phyloP scores from a whole-genome alignment of 2,888 invertebrate genomes.

The Polydesmus complanatus region DNA sequence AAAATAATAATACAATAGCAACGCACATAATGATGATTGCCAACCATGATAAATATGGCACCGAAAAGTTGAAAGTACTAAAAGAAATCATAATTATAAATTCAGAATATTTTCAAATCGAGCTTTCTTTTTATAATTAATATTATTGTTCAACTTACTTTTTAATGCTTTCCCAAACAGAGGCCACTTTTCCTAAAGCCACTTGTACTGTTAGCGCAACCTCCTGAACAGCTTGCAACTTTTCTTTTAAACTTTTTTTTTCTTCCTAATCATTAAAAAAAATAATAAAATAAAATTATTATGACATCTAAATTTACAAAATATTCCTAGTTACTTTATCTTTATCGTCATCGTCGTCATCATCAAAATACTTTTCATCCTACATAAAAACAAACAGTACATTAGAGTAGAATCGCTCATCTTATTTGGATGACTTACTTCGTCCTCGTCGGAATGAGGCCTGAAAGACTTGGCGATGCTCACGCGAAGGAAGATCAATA shows the following conservation, averaged over 20 bases:
- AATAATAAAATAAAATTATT: neutral
- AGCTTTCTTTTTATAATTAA: no score
- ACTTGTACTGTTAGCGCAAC: conserved; percentile 95
- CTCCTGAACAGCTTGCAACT: conserved; percentile 89
- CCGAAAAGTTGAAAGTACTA: conserved; percentile 91
- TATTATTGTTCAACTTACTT: conserved; percentile 58
- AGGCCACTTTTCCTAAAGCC: conserved; percentile 82
- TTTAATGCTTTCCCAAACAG: conserved; percentile 83
- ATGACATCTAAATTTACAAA: neutral
- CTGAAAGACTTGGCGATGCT: conserved; percentile 11
- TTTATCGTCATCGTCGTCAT: conserved; percentile 80
- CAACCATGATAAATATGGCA: conserved; percentile 87
- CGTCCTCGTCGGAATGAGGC: conserved; percentile 13
- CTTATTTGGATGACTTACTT: neutral
- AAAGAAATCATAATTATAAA: conserved; percentile 28
- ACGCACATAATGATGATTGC: conserved; percentile 63
- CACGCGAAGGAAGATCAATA: conserved; percentile 52
- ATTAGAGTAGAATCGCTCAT: no score
- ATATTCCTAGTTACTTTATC: conserved; percentile 45
- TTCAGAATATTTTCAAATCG: conserved; percentile 18
- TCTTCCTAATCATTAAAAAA: conserved; percentile 55
- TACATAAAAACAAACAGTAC: conserved; percentile 20
- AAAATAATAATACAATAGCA: conserved; percentile 65
- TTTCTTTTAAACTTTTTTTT: conserved; percentile 85
- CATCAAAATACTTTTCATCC: conserved; percentile 36